Base-by-base conservation (phyloP, 2,113 vertebrate genomes). In the Petaurus breviceps region DNA sequence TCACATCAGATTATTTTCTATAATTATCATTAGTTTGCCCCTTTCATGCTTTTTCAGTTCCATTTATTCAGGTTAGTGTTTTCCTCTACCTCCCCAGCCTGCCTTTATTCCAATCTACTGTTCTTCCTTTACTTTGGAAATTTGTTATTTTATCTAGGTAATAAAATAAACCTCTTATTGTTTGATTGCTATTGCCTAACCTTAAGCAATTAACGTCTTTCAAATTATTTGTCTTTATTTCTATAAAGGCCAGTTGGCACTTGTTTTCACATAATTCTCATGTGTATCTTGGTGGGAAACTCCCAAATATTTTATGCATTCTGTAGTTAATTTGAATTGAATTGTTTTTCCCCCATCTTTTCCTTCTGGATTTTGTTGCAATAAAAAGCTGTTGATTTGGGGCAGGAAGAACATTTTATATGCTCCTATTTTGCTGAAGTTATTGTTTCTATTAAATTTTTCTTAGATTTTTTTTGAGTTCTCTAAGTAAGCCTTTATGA, bases 1-100 rank as follows among this genome's bases (percentile, higher is more conserved):
- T 68, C 28, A 28, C 57, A 68, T 37, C 57, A 31, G 28, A 68
- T 68, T 90, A 92, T 47, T 91, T 96, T 90, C 61, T 55, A 77
- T 43, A 61, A 77, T 95, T 94, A 49, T 31, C 28, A 37, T 93
- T 50, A 94, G 52, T 57, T 95, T 94, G 91, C 46, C 26, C 26
- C 23, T 95, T 96, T 95, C 43, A 68, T 93, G 50, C 61, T 95
- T 94, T 96, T 95, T 89, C 93, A 93, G 93, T 95, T 92, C 47
- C 55, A 90, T 52, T 94, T 94, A 68, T 61, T 97, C 68, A 91
- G 90, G 77, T 26, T 4, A 47, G 10, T 90, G 11, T 68, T 68
- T 68, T 68, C 57, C 31, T 68, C 57, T 68, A 28, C 31, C 57
- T 68, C 31, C 31, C 31, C 31, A 84, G n/a, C 26, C n/a, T 84